Conservation (phyloP, 2,888 invertebrate species). For the Ametastegia equiseti region DNA sequence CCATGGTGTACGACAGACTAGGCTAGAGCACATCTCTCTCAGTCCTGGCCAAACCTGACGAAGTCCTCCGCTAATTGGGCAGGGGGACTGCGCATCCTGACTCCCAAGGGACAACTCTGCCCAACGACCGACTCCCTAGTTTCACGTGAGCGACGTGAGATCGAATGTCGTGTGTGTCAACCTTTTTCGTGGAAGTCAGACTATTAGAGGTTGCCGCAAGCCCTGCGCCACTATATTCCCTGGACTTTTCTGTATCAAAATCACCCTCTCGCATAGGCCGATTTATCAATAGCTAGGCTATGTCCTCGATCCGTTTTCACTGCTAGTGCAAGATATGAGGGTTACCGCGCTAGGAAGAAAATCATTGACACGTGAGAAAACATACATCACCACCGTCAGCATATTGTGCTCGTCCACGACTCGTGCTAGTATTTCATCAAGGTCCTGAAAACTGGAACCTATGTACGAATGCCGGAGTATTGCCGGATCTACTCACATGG, state of each 20-base stretch:
- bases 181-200: conserved; percentile 14
- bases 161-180: conserved; percentile 36
- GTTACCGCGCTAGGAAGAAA: neutral
- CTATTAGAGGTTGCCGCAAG: neutral
- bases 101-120: conserved; percentile 26
- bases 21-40: neutral
- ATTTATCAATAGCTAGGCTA: conserved; percentile 10
- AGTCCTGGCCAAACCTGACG: conserved; percentile 19
- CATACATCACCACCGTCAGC: neutral
- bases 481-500: neutral
- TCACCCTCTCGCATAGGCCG: conserved; percentile 9
- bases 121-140: conserved; percentile 31
- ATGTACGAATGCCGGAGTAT: neutral
- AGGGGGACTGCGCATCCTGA: conserved; percentile 25
- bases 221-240: neutral
- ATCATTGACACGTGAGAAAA: neutral
- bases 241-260: neutral
- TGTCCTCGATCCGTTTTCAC: neutral
- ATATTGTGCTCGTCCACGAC: neutral
- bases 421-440: neutral
- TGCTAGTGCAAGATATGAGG: neutral
- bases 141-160: conserved; percentile 42
- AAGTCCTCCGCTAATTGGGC: conserved; percentile 35
- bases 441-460: too few species aligned
- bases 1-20: neutral